Evolutionary conservation across 2,113 vertebrate species (phyloP), one percentile per base, ranked within the genome.

Genomic region (Callionymus lyra): DNA sequence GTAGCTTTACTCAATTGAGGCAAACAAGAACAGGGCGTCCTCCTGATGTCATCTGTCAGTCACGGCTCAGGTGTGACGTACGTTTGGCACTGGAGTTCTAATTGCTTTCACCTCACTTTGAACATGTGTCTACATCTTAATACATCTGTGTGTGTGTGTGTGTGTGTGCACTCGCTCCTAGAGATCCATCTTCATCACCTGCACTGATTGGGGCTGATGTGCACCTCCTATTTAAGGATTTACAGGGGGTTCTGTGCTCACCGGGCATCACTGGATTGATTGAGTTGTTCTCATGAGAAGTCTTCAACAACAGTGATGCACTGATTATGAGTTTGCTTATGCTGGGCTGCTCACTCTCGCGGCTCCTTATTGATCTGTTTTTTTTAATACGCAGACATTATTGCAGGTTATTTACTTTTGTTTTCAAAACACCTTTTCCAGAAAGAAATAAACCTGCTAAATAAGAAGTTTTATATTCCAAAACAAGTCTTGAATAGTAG

Each of bases 381-480:
- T 72, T 76, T 80, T 74, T 74, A 77, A 81, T 74, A 71, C 71
- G 63, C 68, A 67, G 69, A 73, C 64, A 53, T 79, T 68, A 74
- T 76, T 70, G 41, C 56, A 53, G 62, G 44, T 71, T 68, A 47
- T 76, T 70, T 81, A 56, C 59, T 60, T 17, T 27, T 8, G n/a
- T n/a, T 27, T 8, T 27, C 21, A 27, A 27, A 27, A 27, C n/a
- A n/a, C n/a, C n/a, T n/a, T n/a, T n/a, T n/a, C n/a, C n/a, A 47
- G 50, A 6, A 41, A 46, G 58, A 76, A 74, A 72, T 63, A 60
- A 74, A 63, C 38, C n/a, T n/a, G n/a, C n/a, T n/a, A n/a, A n/a
- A n/a, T n/a, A n/a, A 45, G 56, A 62, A 56, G 58, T 76, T 79
- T 65, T 60, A 79, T 72, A 69, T 27, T 27, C 58, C 65, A 65